phyloP scores from a whole-genome alignment of 1,140 invertebrate species.

The Lasioglossum albipes region DNA sequence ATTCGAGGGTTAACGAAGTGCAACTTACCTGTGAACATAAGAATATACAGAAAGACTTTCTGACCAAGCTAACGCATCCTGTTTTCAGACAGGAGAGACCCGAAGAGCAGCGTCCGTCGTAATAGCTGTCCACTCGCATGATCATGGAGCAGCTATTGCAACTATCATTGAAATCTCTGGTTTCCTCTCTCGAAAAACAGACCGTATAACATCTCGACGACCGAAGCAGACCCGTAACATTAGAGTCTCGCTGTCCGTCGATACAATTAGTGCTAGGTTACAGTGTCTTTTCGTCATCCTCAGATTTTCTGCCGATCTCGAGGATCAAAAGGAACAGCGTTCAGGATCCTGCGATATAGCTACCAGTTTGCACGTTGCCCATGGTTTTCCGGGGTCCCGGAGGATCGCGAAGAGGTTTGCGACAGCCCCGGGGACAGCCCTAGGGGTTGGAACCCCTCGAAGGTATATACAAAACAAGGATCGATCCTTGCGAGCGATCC shows the following conservation, averaged over 20 bases:
- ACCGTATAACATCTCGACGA: not conserved
- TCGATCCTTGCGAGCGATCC: not conserved
- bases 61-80: no score
- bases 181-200: no score
- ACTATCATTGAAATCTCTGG: no score
- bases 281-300: conserved; percentile 36
- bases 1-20: no score
- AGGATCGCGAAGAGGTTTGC: not conserved
- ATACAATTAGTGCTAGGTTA: conserved; percentile 58
- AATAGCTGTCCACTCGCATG: no score
- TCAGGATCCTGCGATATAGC: conserved; percentile 4
- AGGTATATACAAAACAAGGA: conserved; percentile 33
- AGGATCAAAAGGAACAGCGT: not conserved
- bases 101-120: no score
- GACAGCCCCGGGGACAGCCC: not conserved
- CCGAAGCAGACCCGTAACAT: no score
- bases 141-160: no score
- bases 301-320: not conserved
- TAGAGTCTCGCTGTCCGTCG: not conserved
- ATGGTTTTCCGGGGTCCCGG: conserved; percentile 13
- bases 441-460: not conserved
- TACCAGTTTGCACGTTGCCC: conserved; percentile 75
- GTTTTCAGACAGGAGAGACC: no score
- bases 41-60: no score
- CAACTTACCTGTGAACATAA: no score